Evolutionary conservation across 2,888 invertebrate genomes (phyloP), one percentile per base, ranked within the genome.

Genomic region (Ophioninae sp.): DNA sequence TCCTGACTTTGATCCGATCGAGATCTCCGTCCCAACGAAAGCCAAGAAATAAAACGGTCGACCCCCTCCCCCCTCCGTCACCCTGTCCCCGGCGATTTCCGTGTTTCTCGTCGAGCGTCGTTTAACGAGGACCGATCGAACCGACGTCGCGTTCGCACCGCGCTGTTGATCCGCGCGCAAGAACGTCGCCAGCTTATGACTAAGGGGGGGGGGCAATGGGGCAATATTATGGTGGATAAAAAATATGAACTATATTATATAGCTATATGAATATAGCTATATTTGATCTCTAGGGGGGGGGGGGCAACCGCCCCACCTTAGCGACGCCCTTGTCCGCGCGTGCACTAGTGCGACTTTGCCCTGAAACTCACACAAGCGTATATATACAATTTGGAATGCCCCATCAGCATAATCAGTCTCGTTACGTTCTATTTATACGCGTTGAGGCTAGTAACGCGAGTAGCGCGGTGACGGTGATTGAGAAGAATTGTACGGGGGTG

Each of bases 341-440:
- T 13, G 51, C 17, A 17, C 51, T 17, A 13, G 13, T 13, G 51
- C 51, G 51, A 51, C 13, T 0, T 64, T 8, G n/a, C 13, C 2
- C n/a, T 44, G 7, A 44, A 41, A 39, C 59, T 30, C 30, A 59
- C 41, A 22, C 67, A 10, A 59, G 64, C 58, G 39, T 37, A 64
- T 58, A 64, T 58, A 85, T 85, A 78, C 77, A 82, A 80, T 76
- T 85, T 65, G 67, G 63, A 39, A 85, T 74, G 56, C 85, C 81
- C 88, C 86, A 89, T 89, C 88, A 88, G 86, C 84, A 87, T 88
- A 88, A 88, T 89, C 87, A 88, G 86, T 86, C 86, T 86, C 87
- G 89, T 88, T 88, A 88, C 82, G 86, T 85, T 87, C 89, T 88
- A 90, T 90, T 90, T 89, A 88, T 89, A 88, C 86, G 51, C 51